phyloP scores from a whole-genome alignment of 2,113 vertebrate species.

The Nothocercus julius region DNA sequence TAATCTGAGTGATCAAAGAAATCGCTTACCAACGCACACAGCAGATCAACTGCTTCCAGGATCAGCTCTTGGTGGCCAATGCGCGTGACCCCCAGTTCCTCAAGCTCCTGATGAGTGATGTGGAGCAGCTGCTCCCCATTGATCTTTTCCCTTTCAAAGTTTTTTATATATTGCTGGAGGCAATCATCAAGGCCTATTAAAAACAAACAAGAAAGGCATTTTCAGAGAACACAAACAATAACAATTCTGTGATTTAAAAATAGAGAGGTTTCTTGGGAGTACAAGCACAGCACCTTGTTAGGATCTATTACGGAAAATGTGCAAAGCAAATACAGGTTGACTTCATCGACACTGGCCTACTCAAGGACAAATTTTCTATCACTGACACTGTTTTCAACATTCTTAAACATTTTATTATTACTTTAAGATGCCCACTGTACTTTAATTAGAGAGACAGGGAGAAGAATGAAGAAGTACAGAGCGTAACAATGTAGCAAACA shows the following conservation, averaged over 20 bases:
- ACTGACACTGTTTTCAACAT: neutral
- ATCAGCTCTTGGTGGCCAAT: slow-evolving; percentile 93
- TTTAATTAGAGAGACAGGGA: fast-evolving
- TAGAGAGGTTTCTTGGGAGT: neutral
- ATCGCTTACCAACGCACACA: slow-evolving; percentile 85
- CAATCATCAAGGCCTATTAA: slow-evolving; percentile 87
- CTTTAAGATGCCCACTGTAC: neutral
- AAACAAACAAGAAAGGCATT: neutral
- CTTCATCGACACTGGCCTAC: neutral
- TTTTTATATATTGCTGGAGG: slow-evolving; percentile 92
- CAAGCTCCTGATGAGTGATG: slow-evolving; percentile 91
- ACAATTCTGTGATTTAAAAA: neutral
- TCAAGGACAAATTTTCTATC: neutral
- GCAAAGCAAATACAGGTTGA: neutral
- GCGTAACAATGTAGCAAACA: neutral
- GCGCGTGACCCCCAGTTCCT: slow-evolving; percentile 87
- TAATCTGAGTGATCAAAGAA: neutral
- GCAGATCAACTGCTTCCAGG: slow-evolving; percentile 89
- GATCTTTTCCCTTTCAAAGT: slow-evolving; percentile 91
- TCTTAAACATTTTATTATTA: neutral
- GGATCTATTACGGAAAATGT: fast-evolving
- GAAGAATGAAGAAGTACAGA: neutral
- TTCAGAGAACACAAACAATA: neutral
- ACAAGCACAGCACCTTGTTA: neutral
- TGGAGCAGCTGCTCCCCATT: slow-evolving; percentile 88